Percentiles rank a stretch among this genome's conserved stretches.
Conservation (phyloP, 2,797 vertebrate species). For the Gouania willdenowi region DNA sequence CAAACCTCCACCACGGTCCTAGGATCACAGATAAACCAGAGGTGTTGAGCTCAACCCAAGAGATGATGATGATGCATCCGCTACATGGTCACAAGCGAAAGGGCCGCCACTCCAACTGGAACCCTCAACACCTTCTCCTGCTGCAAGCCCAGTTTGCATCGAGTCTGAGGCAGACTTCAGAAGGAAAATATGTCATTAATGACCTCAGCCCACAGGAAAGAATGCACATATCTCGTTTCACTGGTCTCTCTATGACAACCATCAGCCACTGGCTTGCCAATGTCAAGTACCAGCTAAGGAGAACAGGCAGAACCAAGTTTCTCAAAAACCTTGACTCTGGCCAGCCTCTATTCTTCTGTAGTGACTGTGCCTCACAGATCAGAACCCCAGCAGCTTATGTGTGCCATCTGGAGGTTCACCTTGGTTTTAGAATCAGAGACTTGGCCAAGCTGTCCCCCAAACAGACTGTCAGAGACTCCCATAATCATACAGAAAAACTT, state of each 20-base stretch:
- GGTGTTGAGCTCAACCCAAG: conserved; percentile 81
- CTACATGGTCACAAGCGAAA: conserved; percentile 92
- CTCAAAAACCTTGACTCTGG: conserved; percentile 97
- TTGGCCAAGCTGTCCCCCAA: conserved; percentile 91
- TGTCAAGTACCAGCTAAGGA: conserved; percentile 98
- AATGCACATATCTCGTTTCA: conserved; percentile 96
- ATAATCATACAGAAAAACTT: conserved; percentile 84
- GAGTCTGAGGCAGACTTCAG: conserved; percentile 89
- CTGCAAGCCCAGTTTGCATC: conserved; percentile 97
- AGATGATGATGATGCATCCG: too few species aligned
- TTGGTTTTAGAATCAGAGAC: conserved; percentile 95
- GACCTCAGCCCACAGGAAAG: conserved; percentile 98
- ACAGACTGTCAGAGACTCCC: conserved; percentile 88
- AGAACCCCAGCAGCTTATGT: conserved; percentile 94
- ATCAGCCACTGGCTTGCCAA: conserved; percentile 99
- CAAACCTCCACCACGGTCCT: conserved; percentile 84
- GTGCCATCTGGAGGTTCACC: conserved; percentile 95
- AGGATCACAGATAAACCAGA: conserved; percentile 86
- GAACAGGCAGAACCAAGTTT: conserved; percentile 98
- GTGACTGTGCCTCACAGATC: conserved; percentile 96
- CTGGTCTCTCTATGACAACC: conserved; percentile 97
- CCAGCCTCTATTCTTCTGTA: conserved; percentile 96
- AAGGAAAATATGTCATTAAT: conserved; percentile 94
- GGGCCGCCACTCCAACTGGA: conserved; percentile 99
- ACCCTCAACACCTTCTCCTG: conserved; percentile 96